These are phyloP conservation scores for Bombus superbus DNA, from an alignment of 1,140 invertebrate genomes.

Conservation along the genomic window DNA sequence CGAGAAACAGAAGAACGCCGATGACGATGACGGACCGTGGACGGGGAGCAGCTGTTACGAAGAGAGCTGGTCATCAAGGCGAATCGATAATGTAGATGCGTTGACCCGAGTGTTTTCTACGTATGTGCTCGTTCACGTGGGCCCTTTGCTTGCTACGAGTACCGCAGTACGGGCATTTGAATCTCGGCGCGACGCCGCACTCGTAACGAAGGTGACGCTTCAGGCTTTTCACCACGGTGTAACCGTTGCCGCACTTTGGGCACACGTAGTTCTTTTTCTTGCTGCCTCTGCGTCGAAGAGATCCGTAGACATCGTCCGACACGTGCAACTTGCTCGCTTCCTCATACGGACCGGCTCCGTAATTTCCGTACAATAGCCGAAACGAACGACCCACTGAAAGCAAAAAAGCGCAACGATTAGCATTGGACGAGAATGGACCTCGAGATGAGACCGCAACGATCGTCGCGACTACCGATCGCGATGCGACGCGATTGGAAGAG, in stretches of 20 bases:
- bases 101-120: constrained; percentile 74
- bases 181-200: constrained; percentile 85
- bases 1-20: neutral
- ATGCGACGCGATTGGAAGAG: too few relatives aligned
- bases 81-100: constrained; percentile 80
- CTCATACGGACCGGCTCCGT: constrained; percentile 32
- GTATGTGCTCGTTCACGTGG: constrained; percentile 83
- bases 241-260: constrained; percentile 84
- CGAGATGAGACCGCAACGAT: too few relatives aligned
- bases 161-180: constrained; percentile 84
- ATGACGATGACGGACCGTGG: neutral
- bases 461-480: neutral
- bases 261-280: constrained; percentile 72
- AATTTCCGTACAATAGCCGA: constrained; percentile 54
- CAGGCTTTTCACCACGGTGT: constrained; percentile 85
- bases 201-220: constrained; percentile 87
- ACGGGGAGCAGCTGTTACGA: neutral
- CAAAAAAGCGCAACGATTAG: constrained; percentile 45
- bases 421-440: neutral
- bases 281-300: constrained; percentile 11
- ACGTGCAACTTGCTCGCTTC: constrained; percentile 33
- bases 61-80: constrained; percentile 44
- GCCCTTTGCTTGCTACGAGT: constrained; percentile 84
- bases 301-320: neutral
- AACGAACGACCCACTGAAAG: constrained; percentile 63